A percentile compares a stretch with the other conserved stretches of the same genome.
phyloP scores from a whole-genome alignment of 2,113 vertebrate genomes.

The Menura novaehollandiae region DNA sequence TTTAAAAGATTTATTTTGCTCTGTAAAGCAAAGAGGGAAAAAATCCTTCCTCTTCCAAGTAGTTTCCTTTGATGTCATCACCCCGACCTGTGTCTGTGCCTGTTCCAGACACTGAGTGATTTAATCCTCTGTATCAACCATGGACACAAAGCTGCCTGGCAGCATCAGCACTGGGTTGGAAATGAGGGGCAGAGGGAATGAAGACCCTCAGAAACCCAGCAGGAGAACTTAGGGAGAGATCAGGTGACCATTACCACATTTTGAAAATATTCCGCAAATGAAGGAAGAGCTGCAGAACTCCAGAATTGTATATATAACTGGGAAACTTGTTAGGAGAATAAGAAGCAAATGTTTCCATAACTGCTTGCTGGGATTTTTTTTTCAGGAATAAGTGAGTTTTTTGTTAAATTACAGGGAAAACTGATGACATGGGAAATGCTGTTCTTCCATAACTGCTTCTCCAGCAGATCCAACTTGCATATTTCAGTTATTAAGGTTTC shows the following conservation, averaged over 20 bases:
- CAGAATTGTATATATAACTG: neutral
- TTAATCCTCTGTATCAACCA: neutral
- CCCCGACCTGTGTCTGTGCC: neutral
- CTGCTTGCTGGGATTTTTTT: neutral
- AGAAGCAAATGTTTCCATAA: neutral
- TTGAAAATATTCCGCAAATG: neutral
- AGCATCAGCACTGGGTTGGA: neutral
- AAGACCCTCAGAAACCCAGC: neutral
- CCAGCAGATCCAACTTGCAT: neutral
- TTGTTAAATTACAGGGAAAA: neutral
- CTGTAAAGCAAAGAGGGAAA: neutral
- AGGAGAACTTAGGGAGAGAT: neutral
- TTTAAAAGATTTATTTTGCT: neutral
- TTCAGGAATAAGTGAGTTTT: neutral
- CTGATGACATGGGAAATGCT: neutral
- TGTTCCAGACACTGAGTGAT: neutral
- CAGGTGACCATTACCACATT: accelerated
- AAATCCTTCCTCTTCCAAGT: neutral
- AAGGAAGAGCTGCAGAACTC: neutral
- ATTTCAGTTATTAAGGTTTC: neutral
- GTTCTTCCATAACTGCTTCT: neutral
- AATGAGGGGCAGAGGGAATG: neutral
- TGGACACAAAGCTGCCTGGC: neutral
- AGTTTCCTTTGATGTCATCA: neutral
- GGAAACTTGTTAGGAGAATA: neutral